Percentiles rank a stretch among this genome's conserved stretches.
Evolutionary conservation across 2,888 invertebrate species (phyloP).

Genomic region (Nomada ferruginata): DNA sequence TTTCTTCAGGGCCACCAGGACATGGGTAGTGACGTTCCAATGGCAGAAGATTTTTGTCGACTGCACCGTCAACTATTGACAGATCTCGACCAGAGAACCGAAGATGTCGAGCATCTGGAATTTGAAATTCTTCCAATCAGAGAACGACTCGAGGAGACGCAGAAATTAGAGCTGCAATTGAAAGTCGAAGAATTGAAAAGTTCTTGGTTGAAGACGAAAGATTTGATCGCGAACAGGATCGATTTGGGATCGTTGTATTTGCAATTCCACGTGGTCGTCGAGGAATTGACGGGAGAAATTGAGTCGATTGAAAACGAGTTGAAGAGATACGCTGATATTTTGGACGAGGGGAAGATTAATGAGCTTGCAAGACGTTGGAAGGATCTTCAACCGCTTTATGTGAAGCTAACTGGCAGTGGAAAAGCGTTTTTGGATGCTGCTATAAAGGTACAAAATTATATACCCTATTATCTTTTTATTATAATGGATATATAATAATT

Average conservation of each 20-base stretch:
- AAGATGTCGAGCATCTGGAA: conserved; percentile 86
- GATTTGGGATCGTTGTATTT: conserved; percentile 89
- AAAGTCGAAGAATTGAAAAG: conserved; percentile 88
- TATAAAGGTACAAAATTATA: conserved; percentile 83
- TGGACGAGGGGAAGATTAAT: conserved; percentile 85
- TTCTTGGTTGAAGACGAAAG: conserved; percentile 88
- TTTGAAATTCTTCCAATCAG: conserved; percentile 84
- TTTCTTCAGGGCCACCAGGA: conserved; percentile 90
- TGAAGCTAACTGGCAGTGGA: conserved; percentile 88
- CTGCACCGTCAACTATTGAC: conserved; percentile 90
- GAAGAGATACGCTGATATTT: conserved; percentile 84
- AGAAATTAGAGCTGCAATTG: conserved; percentile 87
- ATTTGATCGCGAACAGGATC: conserved; percentile 87
- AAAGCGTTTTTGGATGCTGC: conserved; percentile 88
- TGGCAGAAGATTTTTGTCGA: conserved; percentile 90
- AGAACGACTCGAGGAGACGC: conserved; percentile 88
- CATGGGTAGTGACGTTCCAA: conserved; percentile 89
- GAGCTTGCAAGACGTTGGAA: conserved; percentile 88
- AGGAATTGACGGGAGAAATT: conserved; percentile 88
- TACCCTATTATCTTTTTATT: conserved; percentile 17
- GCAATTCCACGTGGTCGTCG: conserved; percentile 89
- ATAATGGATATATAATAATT: conserved; percentile 7
- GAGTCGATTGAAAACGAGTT: conserved; percentile 88
- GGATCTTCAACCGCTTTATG: conserved; percentile 87
- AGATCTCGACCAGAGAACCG: conserved; percentile 89